These are phyloP conservation scores for Riparia riparia DNA, from an alignment of 2,113 vertebrate genomes.

Conservation along the genomic window DNA sequence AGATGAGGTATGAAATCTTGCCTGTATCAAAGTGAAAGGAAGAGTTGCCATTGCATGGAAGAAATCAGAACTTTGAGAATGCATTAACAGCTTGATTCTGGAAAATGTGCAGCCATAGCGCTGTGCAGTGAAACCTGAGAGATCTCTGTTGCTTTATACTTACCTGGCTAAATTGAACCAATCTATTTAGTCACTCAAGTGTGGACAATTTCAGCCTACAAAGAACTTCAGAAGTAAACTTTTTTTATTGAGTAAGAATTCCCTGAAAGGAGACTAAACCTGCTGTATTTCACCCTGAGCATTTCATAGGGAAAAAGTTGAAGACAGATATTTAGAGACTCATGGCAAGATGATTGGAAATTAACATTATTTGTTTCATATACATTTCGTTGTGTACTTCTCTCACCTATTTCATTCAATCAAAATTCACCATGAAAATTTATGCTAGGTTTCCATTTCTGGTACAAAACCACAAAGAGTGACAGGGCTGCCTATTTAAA, in stretches of 20 bases:
- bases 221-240: neutral
- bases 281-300: neutral
- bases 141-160: neutral
- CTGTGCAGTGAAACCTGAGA: slow-evolving; percentile 18
- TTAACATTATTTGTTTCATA: neutral
- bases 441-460: slow-evolving; percentile 40
- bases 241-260: neutral
- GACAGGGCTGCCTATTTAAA: neutral
- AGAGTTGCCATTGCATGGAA: neutral
- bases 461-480: neutral
- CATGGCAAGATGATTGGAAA: neutral
- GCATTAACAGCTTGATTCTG: slow-evolving; percentile 16
- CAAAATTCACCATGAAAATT: slow-evolving; percentile 18
- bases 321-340: neutral
- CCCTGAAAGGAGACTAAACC: neutral
- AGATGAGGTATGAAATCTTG: slow-evolving; percentile 40
- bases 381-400: neutral
- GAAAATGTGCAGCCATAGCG: neutral
- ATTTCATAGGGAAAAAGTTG: neutral
- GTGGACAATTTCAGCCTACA: slow-evolving; percentile 12
- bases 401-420: slow-evolving; percentile 29
- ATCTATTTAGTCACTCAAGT: slow-evolving; percentile 31
- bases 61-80: neutral
- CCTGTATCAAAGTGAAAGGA: neutral
- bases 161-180: slow-evolving; percentile 1